A percentile compares a stretch with the other conserved stretches of the same genome.
These are phyloP conservation scores for Leptopilina clavipes DNA, from an alignment of 1,140 invertebrate genomes.

Conservation along the genomic window DNA sequence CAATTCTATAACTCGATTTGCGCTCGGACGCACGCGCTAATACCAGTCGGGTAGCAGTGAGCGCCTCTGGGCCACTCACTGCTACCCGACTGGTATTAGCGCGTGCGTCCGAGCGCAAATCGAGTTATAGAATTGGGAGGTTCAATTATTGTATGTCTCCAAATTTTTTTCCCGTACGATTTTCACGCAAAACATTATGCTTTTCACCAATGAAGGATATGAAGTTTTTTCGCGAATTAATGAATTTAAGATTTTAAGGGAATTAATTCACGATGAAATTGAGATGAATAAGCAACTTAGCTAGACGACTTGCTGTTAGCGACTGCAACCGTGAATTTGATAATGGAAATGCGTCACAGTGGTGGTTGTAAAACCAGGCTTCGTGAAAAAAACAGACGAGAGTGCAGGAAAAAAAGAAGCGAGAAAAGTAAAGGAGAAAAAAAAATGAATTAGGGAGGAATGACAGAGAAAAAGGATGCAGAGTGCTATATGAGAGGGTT, in stretches of 20 bases:
- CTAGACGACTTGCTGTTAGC: conserved; percentile 43
- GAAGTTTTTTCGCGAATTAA: neutral
- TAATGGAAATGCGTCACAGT: conserved; percentile 54
- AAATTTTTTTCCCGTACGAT: conserved; percentile 44
- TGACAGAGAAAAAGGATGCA: conserved; percentile 25
- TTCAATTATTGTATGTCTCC: neutral
- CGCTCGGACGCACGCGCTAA: too few species aligned
- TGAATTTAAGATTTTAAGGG: neutral
- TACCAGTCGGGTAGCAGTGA: too few species aligned
- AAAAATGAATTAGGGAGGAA: conserved; percentile 12
- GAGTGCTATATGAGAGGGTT: conserved; percentile 51
- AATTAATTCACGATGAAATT: neutral
- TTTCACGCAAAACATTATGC: conserved; percentile 50
- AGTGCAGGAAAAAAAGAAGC: conserved; percentile 36
- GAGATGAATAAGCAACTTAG: conserved; percentile 42
- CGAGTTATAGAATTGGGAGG: too few species aligned
- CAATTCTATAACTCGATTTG: too few species aligned
- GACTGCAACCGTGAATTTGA: conserved; percentile 53
- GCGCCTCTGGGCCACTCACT: too few species aligned
- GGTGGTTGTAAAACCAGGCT: conserved; percentile 46
- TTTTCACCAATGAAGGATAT: conserved; percentile 4
- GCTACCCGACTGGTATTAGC: too few species aligned
- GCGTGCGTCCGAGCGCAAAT: too few species aligned
- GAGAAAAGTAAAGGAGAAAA: conserved; percentile 18
- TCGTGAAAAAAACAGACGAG: conserved; percentile 41